Evolutionary conservation across 2,113 vertebrate genomes (phyloP), one percentile per base, ranked within the genome.

Genomic region (Brienomyrus longianalis): DNA sequence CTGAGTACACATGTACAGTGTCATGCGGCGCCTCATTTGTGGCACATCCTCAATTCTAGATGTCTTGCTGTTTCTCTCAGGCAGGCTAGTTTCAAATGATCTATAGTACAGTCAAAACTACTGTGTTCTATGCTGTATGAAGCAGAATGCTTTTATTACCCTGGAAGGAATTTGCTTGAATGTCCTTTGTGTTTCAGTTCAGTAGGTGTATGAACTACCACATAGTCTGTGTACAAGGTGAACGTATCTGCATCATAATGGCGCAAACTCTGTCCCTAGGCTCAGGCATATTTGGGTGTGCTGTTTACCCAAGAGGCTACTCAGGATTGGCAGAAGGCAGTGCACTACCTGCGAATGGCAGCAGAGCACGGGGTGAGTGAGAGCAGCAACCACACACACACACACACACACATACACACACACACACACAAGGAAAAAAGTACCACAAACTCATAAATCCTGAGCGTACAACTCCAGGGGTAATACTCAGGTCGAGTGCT

Each of bases 251-350:
- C 21, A 83, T n/a, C 43, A 21, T 43, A 19, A 45, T 83, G 21
- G 80, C 47, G 5, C 43, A 47, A 48, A 23, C 0, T 88, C 3
- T 80, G 7, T 83, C 84, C 56, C 80, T 90, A 99, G 98, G 98
- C 98, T 74, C 98, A 99, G 93, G 93, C 97, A 88, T 98, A 96
- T 88, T 96, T 99, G 4, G 97, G 97, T 2, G 97, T 97, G 0
- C 91, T 98, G 66, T 97, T 96, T 89, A 94, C 96, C 90, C 97
- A 93, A 92, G 95, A 95, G 66, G 92, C 95, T 0, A 90, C 95
- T 39, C 92, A 93, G 88, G 94, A 97, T 9, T 93, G 94, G 3
- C 90, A 90, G 88, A 96, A 90, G 91, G 96, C 96, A 1, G 93
- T 97, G 86, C 94, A 94, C 23, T 98, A 97, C 92, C 96, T 98